Evolutionary conservation across 1,140 invertebrate species (phyloP), one percentile per base, ranked within the genome.

Genomic region (Ylistrum balloti): DNA sequence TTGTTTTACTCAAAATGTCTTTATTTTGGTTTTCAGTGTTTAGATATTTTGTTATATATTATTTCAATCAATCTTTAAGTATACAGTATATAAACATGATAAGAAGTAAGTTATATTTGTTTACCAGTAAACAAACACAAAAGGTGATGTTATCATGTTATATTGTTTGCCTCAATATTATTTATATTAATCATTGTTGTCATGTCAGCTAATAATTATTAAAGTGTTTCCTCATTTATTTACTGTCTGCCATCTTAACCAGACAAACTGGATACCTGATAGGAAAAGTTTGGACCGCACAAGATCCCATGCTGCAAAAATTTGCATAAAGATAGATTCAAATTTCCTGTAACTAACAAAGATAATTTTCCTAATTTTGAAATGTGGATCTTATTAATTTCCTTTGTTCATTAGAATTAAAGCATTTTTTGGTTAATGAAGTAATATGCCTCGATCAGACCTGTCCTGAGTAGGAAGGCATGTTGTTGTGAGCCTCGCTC

Each of bases 241-340:
- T 17, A 74, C 28, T n/a, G 56, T 28, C 11, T n/a, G 56, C 22
- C 28, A 11, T 74, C 56, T n/a, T 74, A 28, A 28, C 9, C 56
- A 74, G 56, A 74, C 56, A 74, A 56, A 15, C 13, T 17, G 0
- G 56, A 74, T 74, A 74, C 56, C 56, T 74, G 56, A 74, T 74
- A 13, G 35, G 5, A 74, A 74, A n/a, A 74, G 56, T 74, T 74
- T 74, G 3, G 56, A 74, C 56, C 56, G 56, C 56, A 74, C 56
- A n/a, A 74, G 22, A 74, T 74, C 56, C 56, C 56, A 74, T 11
- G 56, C 56, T 74, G 56, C 22, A 74, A 74, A 74, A 74, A 74
- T 74, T 74, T 22, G n/a, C 56, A 74, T 74, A 74, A 74, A 74
- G 22, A n/a, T 28, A n/a, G 11, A 74, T 28, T 74, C n/a, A n/a